Conservation (phyloP, 2,113 vertebrate species). For the Picathartes gymnocephalus region DNA sequence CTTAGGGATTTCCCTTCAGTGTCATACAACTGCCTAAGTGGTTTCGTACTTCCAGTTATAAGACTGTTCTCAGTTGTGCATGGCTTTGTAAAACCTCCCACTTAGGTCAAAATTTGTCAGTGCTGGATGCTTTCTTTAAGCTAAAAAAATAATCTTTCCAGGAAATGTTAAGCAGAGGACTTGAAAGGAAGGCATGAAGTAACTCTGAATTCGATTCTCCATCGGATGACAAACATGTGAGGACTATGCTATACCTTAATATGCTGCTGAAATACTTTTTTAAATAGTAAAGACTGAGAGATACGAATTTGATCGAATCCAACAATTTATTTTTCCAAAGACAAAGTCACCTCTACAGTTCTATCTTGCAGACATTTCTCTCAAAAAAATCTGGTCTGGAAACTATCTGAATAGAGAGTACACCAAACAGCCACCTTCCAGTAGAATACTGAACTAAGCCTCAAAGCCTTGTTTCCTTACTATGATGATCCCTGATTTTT, state of each 20-base stretch:
- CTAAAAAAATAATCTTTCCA: background rate
- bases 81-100: background rate
- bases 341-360: background rate
- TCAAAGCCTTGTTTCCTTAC: background rate
- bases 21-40: background rate
- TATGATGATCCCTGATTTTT: background rate
- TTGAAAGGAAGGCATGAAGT: background rate
- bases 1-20: background rate
- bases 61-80: background rate
- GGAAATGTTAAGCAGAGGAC: background rate
- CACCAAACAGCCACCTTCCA: background rate
- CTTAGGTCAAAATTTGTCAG: background rate
- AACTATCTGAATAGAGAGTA: background rate
- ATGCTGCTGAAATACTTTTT: background rate
- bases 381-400: background rate
- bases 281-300: background rate
- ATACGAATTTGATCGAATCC: background rate
- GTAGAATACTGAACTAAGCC: background rate
- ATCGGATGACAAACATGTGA: background rate
- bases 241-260: background rate
- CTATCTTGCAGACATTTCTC: background rate
- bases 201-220: background rate
- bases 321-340: background rate
- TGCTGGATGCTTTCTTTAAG: background rate
- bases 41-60: background rate